phyloP scores from a whole-genome alignment of 1,140 invertebrate genomes.

The Drosophila seguyi region DNA sequence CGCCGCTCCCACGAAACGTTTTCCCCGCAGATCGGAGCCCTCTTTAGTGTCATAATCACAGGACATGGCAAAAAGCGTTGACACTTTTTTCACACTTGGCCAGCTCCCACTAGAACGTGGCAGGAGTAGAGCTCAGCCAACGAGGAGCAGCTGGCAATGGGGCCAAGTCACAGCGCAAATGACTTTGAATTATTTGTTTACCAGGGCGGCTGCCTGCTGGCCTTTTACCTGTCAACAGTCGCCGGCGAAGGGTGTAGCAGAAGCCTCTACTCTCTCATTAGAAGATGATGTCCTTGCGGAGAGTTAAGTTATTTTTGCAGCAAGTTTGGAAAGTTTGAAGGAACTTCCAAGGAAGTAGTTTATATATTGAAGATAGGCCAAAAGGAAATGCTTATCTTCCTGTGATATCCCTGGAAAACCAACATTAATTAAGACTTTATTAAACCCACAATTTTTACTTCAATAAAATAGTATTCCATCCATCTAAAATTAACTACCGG shows the following conservation, averaged over 20 bases:
- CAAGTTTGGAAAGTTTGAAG: background rate
- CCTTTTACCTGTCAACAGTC: slow-evolving; percentile 25
- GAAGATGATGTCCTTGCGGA: slow-evolving; percentile 12
- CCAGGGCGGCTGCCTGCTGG: slow-evolving; percentile 40
- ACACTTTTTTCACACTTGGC: slow-evolving; percentile 69
- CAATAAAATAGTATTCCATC: background rate
- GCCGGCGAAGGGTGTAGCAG: slow-evolving; percentile 10
- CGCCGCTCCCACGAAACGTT: background rate
- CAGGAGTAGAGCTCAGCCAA: slow-evolving; percentile 17
- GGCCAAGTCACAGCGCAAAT: slow-evolving; percentile 67
- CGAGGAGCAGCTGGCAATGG: slow-evolving; percentile 60
- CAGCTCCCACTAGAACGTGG: slow-evolving; percentile 15
- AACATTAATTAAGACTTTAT: background rate
- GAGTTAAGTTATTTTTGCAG: slow-evolving; percentile 1
- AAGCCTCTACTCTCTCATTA: slow-evolving; percentile 27
- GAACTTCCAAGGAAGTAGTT: background rate
- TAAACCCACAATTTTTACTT: background rate
- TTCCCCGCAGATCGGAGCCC: slow-evolving; percentile 44
- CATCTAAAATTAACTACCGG: slow-evolving; percentile 14
- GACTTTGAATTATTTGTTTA: slow-evolving; percentile 84
- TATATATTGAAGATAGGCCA: background rate
- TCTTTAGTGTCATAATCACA: slow-evolving; percentile 81
- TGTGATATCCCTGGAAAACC: too few species aligned
- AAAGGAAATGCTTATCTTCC: background rate
- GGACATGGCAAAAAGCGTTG: slow-evolving; percentile 42